A percentile compares a stretch with the other conserved stretches of the same genome.
Evolutionary conservation across 2,113 vertebrate genomes (phyloP).

Genomic region (Probosciger aterrimus): DNA sequence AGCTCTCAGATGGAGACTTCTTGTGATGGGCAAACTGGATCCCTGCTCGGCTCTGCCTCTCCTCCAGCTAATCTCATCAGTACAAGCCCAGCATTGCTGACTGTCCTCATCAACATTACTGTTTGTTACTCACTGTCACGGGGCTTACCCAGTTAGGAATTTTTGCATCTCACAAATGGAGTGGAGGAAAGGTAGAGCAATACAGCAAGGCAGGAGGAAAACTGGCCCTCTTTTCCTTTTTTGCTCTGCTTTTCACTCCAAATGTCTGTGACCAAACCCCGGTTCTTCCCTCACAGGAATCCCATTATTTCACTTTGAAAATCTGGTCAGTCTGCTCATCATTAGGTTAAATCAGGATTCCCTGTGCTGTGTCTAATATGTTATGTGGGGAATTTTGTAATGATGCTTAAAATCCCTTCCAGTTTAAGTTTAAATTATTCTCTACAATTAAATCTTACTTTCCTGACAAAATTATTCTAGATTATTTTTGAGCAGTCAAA

Average conservation of each 20-base stretch:
- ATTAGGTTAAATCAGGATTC: constrained; percentile 49
- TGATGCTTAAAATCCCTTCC: constrained; percentile 21
- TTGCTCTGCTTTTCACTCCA: neutral
- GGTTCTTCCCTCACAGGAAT: neutral
- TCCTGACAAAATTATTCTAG: constrained; percentile 10
- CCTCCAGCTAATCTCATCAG: neutral
- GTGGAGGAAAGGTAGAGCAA: neutral
- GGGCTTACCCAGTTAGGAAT: neutral
- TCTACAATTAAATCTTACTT: constrained; percentile 10
- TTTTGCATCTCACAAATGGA: neutral
- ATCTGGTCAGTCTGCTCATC: constrained; percentile 31
- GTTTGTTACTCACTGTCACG: neutral
- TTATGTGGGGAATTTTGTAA: constrained; percentile 28
- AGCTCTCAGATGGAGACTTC: neutral
- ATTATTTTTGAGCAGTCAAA: constrained; percentile 47
- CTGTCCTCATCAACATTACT: neutral
- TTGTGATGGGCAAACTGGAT: neutral
- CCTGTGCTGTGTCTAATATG: neutral
- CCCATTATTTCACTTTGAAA: constrained; percentile 33
- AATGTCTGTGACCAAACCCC: neutral
- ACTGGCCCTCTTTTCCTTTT: neutral
- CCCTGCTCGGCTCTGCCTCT: neutral
- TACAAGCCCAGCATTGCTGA: neutral
- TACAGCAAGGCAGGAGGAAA: neutral
- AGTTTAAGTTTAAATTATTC: constrained; percentile 46